Percentiles rank a stretch among this genome's conserved stretches.
Conservation (phyloP, 2,113 vertebrate species). For the Myotis brandtii region DNA sequence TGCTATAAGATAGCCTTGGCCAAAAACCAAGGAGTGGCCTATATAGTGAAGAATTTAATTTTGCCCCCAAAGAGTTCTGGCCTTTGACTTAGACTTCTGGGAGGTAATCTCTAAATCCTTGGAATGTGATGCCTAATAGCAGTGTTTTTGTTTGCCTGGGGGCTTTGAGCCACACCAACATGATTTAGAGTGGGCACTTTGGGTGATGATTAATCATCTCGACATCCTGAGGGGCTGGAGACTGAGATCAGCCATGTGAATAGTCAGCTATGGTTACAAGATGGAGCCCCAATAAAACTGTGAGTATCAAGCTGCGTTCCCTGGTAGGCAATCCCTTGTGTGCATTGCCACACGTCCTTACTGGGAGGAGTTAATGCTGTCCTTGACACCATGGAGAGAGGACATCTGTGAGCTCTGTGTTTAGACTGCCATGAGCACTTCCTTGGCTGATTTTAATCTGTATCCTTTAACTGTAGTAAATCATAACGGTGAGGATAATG, state of each 20-base stretch:
- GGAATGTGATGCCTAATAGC: not conserved
- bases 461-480: not conserved
- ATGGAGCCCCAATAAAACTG: not conserved
- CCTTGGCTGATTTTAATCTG: not conserved
- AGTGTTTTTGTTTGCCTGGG: conserved; percentile 5
- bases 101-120: not conserved
- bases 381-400: not conserved
- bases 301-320: not conserved
- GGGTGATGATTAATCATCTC: not conserved
- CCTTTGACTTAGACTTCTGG: not conserved
- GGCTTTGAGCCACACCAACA: not conserved
- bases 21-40: not conserved
- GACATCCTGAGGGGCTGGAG: not conserved
- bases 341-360: not conserved
- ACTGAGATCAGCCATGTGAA: not conserved
- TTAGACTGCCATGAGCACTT: not conserved
- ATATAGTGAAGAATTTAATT: conserved; percentile 6
- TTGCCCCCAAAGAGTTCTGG: not conserved
- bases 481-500: not conserved
- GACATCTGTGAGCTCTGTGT: not conserved
- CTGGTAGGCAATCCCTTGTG: not conserved
- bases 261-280: not conserved
- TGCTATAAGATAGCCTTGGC: not conserved
- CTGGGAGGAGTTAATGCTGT: not conserved
- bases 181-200: not conserved